Conservation (phyloP, 1,140 invertebrate genomes). For the Apis cerana region DNA sequence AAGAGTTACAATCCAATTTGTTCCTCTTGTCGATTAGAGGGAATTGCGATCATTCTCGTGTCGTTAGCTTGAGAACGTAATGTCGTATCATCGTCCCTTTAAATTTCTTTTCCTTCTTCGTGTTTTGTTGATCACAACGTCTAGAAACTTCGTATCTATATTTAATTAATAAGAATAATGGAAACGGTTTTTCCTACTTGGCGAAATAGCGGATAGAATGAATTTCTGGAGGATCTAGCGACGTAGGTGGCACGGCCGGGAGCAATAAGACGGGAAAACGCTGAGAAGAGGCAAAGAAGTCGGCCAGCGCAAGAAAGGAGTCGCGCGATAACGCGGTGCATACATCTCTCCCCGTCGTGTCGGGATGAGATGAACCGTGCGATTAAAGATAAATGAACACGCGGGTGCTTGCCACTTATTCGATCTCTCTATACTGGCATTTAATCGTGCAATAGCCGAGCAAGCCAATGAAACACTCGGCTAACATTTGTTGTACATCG, state of each 20-base stretch:
- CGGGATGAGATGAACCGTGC: conserved; percentile 40
- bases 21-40: not conserved
- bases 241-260: conserved; percentile 42
- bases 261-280: conserved; percentile 45
- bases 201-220: not conserved
- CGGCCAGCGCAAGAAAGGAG: conserved; percentile 41
- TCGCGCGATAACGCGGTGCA: conserved; percentile 42
- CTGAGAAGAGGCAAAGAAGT: conserved; percentile 42
- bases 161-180: too few relatives aligned
- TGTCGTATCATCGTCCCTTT: too few relatives aligned
- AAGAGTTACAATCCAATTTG: too few relatives aligned
- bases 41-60: not conserved
- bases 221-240: not conserved
- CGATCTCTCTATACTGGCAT: conserved; percentile 17
- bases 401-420: conserved; percentile 38
- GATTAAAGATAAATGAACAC: conserved; percentile 46
- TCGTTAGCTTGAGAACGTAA: too few relatives aligned
- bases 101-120: too few relatives aligned
- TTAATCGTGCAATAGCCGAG: not conserved
- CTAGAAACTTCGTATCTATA: too few relatives aligned
- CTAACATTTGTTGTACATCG: not conserved
- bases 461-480: not conserved
- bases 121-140: too few relatives aligned
- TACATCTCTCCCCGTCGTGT: conserved; percentile 42
- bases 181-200: not conserved